Base-by-base conservation (phyloP, 1,140 invertebrate genomes). In the Cotesia vestalis region DNA sequence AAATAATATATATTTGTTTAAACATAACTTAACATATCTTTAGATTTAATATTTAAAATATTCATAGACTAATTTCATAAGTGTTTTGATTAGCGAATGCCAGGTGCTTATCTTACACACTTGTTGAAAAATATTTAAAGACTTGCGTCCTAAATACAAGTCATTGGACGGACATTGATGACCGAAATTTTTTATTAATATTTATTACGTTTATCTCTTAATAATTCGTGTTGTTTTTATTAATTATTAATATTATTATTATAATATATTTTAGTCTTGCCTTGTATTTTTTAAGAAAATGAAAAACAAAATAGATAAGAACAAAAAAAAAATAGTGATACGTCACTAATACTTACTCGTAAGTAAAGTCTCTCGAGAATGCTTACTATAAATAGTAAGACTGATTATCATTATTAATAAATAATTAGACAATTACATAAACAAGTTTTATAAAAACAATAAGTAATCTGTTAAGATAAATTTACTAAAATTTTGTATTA, bases 1-100 rank as follows among this genome's bases (percentile, higher is more conserved):
- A 71, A 81, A 35, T 78, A 72, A 79, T 60, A n/a, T 9, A 63
- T 46, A 20, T 46, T 60, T 12, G 38, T 69, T 17, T 60, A 20
- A 69, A 6, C 35, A 20, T 61, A 11, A 6, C 40, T 46, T 8
- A 11, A 46, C 40, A 46, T 46, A 46, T 46, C 40, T 46, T 46
- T 6, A 46, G 40, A 46, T 46, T 6, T 6, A 46, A 46, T 46
- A 46, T 46, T 46, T 46, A 9, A 46, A 4, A 46, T 46, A 46
- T 46, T 46, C 4, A 46, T 46, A 46, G 40, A 46, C 40, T 46
- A 46, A 46, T 46, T 46, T 46, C 40, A 46, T 46, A 46, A 46
- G 40, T 46, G 40, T 46, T 46, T 52, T 66, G 8, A 66, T 66
- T 66, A n/a, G 40, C 63, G n/a, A 66, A 66, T 61, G 12, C 4